A percentile compares a stretch with the other conserved stretches of the same genome.
Evolutionary conservation across 2,113 vertebrate genomes (phyloP).

Genomic region (Rhinolophus sinicus): DNA sequence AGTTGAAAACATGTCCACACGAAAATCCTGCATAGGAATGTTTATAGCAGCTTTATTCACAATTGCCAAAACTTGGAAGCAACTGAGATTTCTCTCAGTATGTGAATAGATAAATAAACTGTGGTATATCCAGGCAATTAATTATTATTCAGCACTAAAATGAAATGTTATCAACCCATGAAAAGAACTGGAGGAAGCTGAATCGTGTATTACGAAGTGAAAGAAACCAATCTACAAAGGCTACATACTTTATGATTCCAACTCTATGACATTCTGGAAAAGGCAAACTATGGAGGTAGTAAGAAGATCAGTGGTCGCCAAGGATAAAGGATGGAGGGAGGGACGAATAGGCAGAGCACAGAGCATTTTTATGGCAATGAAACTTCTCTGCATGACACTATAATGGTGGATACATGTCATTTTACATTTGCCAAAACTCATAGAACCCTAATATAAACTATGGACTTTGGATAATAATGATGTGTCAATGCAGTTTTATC

Average conservation of each 20-base stretch:
- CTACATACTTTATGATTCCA: not conserved
- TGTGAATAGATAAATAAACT: not conserved
- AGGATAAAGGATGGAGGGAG: not conserved
- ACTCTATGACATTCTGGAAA: not conserved
- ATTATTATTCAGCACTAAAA: not conserved
- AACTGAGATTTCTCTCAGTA: not conserved
- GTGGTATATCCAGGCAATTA: not conserved
- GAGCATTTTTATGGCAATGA: not conserved
- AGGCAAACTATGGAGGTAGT: not conserved
- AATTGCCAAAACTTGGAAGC: not conserved
- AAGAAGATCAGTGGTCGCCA: not conserved
- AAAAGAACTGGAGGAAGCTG: not conserved
- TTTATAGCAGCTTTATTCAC: not conserved
- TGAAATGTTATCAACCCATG: not conserved
- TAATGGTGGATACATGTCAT: not conserved
- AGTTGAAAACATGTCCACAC: not conserved
- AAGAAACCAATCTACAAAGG: not conserved
- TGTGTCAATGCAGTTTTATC: not conserved
- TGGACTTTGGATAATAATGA: not conserved
- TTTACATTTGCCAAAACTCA: constrained; percentile 5
- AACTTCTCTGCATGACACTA: not conserved
- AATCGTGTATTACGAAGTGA: not conserved
- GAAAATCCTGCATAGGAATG: not conserved
- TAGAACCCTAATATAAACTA: not conserved
- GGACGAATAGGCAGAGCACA: not conserved